Conservation (phyloP, 2,888 invertebrate genomes). For the Andrena dorsata region DNA sequence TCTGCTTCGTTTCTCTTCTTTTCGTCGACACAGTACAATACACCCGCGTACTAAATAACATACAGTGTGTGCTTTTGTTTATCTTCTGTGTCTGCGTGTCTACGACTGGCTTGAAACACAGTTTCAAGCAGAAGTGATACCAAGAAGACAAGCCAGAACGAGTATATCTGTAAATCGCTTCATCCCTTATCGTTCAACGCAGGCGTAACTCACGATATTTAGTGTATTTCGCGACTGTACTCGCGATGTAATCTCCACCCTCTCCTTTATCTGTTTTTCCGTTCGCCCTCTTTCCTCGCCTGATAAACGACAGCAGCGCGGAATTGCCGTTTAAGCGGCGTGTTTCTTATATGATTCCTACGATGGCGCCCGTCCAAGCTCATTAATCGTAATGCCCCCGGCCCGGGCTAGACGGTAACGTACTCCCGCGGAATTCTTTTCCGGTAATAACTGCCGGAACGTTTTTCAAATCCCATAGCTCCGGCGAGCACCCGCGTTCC, state of each 20-base stretch:
- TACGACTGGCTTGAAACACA: not conserved
- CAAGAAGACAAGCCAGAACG: too few species aligned
- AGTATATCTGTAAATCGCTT: not conserved
- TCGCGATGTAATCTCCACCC: conserved; percentile 18
- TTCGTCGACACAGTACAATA: not conserved
- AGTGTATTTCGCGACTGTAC: not conserved
- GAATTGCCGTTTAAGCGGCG: conserved; percentile 75
- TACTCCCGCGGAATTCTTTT: conserved; percentile 67
- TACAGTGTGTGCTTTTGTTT: not conserved
- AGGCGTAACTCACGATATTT: conserved; percentile 23
- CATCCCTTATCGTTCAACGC: conserved; percentile 16
- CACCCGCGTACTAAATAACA: too few species aligned
- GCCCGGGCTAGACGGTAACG: conserved; percentile 52
- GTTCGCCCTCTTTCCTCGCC: conserved; percentile 15
- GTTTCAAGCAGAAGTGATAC: not conserved
- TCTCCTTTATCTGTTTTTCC: conserved; percentile 18
- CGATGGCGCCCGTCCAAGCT: conserved; percentile 78
- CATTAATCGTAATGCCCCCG: conserved; percentile 77
- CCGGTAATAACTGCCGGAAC: conserved; percentile 73
- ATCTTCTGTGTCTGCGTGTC: not conserved
- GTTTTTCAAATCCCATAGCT: conserved; percentile 66
- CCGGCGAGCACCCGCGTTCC: conserved; percentile 58
- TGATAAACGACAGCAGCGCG: conserved; percentile 61
- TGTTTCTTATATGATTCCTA: conserved; percentile 73
- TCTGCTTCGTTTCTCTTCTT: conserved; percentile 33